These are phyloP conservation scores for Pristionchus mayeri DNA, from an alignment of 2,888 invertebrate genomes.

Conservation along the genomic window DNA sequence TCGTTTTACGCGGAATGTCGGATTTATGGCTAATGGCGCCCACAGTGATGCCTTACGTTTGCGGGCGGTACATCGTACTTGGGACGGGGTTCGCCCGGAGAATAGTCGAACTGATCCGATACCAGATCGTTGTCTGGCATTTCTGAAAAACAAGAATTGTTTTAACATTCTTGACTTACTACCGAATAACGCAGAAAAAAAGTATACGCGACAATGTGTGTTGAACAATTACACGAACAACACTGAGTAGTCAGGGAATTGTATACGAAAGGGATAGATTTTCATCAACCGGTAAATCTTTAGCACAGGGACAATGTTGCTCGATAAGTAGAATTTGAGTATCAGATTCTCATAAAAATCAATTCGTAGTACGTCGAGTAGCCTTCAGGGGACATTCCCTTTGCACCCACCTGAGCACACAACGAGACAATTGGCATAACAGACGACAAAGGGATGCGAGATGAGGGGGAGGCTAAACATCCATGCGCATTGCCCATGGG, in stretches of 20 bases:
- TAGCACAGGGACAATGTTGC: too few species aligned
- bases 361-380: background rate
- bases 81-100: background rate
- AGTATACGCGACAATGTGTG: background rate
- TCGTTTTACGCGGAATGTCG: background rate
- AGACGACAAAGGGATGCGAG: background rate
- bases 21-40: too few species aligned
- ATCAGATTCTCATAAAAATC: background rate
- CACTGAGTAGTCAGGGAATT: too few species aligned
- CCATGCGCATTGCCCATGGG: background rate
- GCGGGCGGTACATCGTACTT: conserved; percentile 3
- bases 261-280: too few species aligned
- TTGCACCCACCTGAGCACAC: background rate
- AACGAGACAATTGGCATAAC: background rate
- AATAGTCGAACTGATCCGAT: conserved; percentile 29
- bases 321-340: background rate
- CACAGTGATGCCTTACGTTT: too few species aligned
- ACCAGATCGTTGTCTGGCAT: conserved; percentile 40
- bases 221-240: too few species aligned
- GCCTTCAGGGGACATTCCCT: background rate
- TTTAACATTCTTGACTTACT: background rate
- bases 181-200: background rate
- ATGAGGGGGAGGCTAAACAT: background rate
- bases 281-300: too few species aligned
- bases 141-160: background rate